Evolutionary conservation across 2,113 vertebrate species (phyloP), one percentile per base, ranked within the genome.

Genomic region (cattle (Bos taurus)): DNA sequence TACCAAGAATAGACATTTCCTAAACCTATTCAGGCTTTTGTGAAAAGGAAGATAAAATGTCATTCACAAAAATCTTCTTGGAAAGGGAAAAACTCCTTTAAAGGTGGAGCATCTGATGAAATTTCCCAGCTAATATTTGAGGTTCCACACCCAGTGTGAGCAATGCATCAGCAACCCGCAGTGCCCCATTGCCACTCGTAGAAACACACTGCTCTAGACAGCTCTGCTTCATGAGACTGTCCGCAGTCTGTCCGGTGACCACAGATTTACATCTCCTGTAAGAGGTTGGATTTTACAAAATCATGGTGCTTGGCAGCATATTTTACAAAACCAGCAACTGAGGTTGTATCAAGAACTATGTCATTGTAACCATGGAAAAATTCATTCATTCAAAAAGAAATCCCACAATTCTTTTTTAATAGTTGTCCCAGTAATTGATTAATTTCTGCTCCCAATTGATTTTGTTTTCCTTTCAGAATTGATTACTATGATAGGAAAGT

Each of bases 61-160:
- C 64, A 86, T 59, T 96, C 62, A 94, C 84, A 89, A 96, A 95
- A 78, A 11, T 59, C 74, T 52, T 89, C 52, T 91, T 88, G 33
- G 36, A 91, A 95, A 87, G 11, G 33, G 1, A 52, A 46, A 83
- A 94, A 89, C 74, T 60, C 23, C 52, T 95, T 97, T 64, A 82
- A 91, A 87, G n/a, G 19, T 82, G 12, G 28, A 91, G 21, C 80
- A 74, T 57, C 92, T 91, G 67, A 97, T 92, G 33, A 88, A 93
- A 86, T 81, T 88, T 40, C 40, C 95, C 80, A 89, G 60, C 17
- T 96, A 74, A 94, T 91, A 95, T 95, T 81, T 84, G 57, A 23
- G 17, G 33, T 77, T 57, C 59, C 19, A 50, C 30, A 21, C 2
- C 0, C 14, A 77, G 83, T 16, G 6, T 74, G 43, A 93, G 48